Evolutionary conservation across 2,888 invertebrate genomes (phyloP).

Genomic region (Antitype chi): DNA sequence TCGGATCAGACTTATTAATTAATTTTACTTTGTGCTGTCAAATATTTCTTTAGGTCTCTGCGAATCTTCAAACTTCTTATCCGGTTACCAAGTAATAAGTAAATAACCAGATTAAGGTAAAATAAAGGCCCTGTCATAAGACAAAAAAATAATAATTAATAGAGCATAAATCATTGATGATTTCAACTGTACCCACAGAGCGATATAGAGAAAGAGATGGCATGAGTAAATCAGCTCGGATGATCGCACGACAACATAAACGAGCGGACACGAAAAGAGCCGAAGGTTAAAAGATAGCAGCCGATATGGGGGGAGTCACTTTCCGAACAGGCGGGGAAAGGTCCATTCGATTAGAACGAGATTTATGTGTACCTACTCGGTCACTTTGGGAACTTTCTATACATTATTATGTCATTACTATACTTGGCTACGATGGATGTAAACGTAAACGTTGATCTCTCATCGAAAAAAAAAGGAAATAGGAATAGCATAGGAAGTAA

Average conservation of each 20-base stretch:
- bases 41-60: slow-evolving; percentile 8
- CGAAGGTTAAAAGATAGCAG: slow-evolving; percentile 65
- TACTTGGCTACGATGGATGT: slow-evolving; percentile 28
- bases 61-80: not conserved
- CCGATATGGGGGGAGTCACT: slow-evolving; percentile 65
- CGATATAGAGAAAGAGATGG: slow-evolving; percentile 48
- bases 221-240: slow-evolving; percentile 65
- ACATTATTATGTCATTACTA: slow-evolving; percentile 43
- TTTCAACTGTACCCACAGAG: slow-evolving; percentile 41
- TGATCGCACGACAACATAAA: slow-evolving; percentile 63
- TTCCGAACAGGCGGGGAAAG: slow-evolving; percentile 63
- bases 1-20: slow-evolving; percentile 15
- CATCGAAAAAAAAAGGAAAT: not conserved
- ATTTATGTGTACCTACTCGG: slow-evolving; percentile 62
- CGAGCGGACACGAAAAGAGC: slow-evolving; percentile 56
- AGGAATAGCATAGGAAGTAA: not conserved
- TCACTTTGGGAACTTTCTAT: slow-evolving; percentile 61
- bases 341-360: slow-evolving; percentile 61
- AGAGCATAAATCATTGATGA: slow-evolving; percentile 18
- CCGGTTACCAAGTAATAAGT: too few relatives aligned
- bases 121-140: not conserved
- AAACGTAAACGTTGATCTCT: not conserved
- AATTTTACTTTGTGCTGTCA: slow-evolving; percentile 7
- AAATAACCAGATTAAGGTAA: too few relatives aligned
- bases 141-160: not conserved